These are phyloP conservation scores for Drosophila pectinifera DNA, from an alignment of 1,140 invertebrate species.

Conservation along the genomic window DNA sequence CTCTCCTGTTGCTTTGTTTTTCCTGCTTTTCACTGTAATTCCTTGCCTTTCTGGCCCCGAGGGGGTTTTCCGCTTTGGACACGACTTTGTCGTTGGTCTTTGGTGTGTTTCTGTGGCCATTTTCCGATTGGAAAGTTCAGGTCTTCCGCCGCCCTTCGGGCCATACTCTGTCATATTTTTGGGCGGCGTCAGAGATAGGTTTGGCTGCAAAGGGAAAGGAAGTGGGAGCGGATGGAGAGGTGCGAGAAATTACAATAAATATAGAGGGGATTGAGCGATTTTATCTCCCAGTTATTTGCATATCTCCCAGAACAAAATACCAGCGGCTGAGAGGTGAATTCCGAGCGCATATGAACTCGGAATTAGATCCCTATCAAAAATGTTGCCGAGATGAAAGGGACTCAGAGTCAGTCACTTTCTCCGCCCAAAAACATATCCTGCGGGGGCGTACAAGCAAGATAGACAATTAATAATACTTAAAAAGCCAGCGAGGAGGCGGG, in stretches of 20 bases:
- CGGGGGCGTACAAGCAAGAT: constrained; percentile 60
- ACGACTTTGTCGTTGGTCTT: constrained; percentile 43
- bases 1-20: constrained; percentile 30
- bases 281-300: constrained; percentile 10
- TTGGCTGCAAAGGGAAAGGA: constrained; percentile 4
- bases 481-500: constrained; percentile 43
- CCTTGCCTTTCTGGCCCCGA: constrained; percentile 15
- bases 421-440: constrained; percentile 54
- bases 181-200: constrained; percentile 30
- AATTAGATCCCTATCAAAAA: constrained; percentile 68
- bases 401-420: background rate
- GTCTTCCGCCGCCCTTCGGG: constrained; percentile 21
- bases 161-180: constrained; percentile 40
- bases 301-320: constrained; percentile 18
- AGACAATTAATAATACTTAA: constrained; percentile 84
- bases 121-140: constrained; percentile 50
- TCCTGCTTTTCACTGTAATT: constrained; percentile 27
- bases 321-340: constrained; percentile 22
- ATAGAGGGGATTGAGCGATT: constrained; percentile 11
- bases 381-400: constrained; percentile 21
- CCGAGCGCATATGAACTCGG: constrained; percentile 56
- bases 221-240: too few relatives aligned
- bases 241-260: constrained; percentile 34
- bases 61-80: constrained; percentile 31
- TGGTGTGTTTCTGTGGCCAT: constrained; percentile 10